These are phyloP conservation scores for Heliconius nattereri DNA, from an alignment of 1,140 invertebrate species.

Conservation along the genomic window DNA sequence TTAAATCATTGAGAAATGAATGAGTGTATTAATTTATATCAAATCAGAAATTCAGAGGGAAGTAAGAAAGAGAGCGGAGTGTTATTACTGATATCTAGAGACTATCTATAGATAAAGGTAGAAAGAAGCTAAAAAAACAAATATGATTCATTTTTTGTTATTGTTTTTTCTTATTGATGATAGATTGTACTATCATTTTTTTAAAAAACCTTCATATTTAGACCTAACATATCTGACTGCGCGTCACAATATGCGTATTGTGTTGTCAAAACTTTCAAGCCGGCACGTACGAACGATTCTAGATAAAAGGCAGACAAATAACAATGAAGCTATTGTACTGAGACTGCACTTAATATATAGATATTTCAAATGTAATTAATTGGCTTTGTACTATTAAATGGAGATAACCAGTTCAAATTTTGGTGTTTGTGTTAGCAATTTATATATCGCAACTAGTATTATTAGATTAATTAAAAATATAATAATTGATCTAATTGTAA, in stretches of 20 bases:
- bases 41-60: too few relatives aligned
- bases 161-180: too few relatives aligned
- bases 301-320: slow-evolving; percentile 25
- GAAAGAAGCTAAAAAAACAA: too few relatives aligned
- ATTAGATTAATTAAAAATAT: too few relatives aligned
- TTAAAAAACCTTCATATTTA: neutral
- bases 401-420: neutral
- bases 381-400: neutral
- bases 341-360: neutral
- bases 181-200: neutral
- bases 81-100: too few relatives aligned
- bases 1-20: neutral
- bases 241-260: slow-evolving; percentile 22
- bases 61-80: too few relatives aligned
- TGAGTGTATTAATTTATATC: neutral
- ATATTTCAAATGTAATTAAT: neutral
- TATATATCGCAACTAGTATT: neutral
- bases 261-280: slow-evolving; percentile 24
- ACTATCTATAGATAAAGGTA: too few relatives aligned
- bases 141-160: too few relatives aligned
- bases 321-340: slow-evolving; percentile 27
- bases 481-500: too few relatives aligned
- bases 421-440: neutral
- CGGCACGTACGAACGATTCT: slow-evolving; percentile 21
- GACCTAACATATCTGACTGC: neutral